phyloP scores from a whole-genome alignment of 2,113 vertebrate genomes.

The Chloropsis cyanopogon region DNA sequence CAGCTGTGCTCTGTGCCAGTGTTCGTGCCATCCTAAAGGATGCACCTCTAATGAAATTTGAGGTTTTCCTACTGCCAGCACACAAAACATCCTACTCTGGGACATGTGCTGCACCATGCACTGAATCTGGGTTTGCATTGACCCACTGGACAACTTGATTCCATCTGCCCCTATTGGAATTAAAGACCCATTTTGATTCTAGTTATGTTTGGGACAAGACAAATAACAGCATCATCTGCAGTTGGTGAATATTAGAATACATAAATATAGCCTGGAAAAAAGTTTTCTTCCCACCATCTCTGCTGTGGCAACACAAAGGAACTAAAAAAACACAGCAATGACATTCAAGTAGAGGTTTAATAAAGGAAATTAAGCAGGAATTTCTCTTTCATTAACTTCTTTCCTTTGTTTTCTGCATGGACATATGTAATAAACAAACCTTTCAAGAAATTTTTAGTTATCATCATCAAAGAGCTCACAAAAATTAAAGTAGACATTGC shows the following conservation, averaged over 20 bases:
- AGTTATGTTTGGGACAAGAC: not conserved
- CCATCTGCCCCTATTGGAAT: not conserved
- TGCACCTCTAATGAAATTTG: not conserved
- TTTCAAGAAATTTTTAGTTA: not conserved
- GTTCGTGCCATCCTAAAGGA: not conserved
- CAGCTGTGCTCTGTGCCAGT: not conserved
- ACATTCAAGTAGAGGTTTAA: not conserved
- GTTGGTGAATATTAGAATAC: not conserved
- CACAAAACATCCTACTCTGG: not conserved
- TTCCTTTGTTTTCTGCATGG: not conserved
- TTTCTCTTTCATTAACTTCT: not conserved
- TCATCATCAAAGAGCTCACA: not conserved
- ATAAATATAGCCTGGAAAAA: not conserved
- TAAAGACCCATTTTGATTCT: not conserved
- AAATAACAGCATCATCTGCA: not conserved
- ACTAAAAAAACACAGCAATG: not conserved
- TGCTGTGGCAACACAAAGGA: not conserved
- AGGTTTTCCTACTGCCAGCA: not conserved
- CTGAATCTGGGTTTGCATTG: not conserved
- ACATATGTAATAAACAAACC: not conserved
- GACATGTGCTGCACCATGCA: not conserved
- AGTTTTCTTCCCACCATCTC: not conserved
- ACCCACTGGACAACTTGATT: not conserved
- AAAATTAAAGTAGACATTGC: not conserved
- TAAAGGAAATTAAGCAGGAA: not conserved